These are phyloP conservation scores for Oceanodroma tethys DNA, from an alignment of 2,113 vertebrate genomes.

Conservation along the genomic window DNA sequence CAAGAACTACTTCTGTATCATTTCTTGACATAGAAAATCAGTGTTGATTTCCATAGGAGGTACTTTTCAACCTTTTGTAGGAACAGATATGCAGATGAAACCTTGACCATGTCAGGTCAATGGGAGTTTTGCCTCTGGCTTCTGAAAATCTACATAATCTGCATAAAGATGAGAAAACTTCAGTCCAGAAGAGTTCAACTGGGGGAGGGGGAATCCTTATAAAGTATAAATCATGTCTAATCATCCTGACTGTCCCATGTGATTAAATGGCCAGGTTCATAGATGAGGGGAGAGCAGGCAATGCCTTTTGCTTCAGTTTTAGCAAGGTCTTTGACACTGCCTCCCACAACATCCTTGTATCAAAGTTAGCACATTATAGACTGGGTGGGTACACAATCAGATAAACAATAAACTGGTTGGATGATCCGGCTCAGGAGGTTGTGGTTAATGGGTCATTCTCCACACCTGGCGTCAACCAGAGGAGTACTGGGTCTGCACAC, in stretches of 20 bases:
- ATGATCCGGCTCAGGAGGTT: background rate
- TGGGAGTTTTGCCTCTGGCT: background rate
- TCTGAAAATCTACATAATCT: background rate
- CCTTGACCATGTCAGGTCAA: background rate
- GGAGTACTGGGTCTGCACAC: background rate
- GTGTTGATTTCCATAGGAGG: background rate
- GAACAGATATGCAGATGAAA: background rate
- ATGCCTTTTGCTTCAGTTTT: background rate
- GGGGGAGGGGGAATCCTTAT: background rate
- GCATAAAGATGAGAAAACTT: background rate
- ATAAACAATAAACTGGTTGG: background rate
- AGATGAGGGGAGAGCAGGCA: background rate
- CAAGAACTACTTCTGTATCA: background rate
- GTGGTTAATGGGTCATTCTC: background rate
- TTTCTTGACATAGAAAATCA: background rate
- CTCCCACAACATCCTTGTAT: background rate
- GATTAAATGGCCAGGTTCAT: background rate
- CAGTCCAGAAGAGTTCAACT: background rate
- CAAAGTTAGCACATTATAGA: background rate
- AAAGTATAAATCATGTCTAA: background rate
- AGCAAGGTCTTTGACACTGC: background rate
- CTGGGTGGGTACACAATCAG: background rate
- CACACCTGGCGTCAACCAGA: background rate
- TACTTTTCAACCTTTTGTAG: background rate
- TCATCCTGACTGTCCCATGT: background rate